Percentiles rank a stretch among this genome's conserved stretches.
Evolutionary conservation across 2,113 vertebrate genomes (phyloP).

Genomic region (Mionectes macconnelli): DNA sequence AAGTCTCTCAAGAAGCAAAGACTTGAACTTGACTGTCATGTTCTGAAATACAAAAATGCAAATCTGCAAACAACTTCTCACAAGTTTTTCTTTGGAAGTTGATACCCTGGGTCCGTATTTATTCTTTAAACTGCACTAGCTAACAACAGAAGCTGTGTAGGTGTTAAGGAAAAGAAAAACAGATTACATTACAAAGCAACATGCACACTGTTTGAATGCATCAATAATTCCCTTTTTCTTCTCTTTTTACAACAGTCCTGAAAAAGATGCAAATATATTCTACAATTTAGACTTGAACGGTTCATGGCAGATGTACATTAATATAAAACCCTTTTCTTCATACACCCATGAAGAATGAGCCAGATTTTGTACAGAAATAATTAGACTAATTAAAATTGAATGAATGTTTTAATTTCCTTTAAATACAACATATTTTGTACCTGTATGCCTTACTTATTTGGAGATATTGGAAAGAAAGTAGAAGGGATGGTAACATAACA

Average conservation of each 20-base stretch:
- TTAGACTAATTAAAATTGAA: constrained; percentile 57
- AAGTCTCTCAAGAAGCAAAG: neutral
- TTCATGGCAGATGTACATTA: constrained; percentile 51
- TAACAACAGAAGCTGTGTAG: constrained; percentile 70
- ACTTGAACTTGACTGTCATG: neutral
- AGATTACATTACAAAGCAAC: constrained; percentile 57
- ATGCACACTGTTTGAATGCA: constrained; percentile 45
- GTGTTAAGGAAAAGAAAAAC: constrained; percentile 61
- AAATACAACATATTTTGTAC: neutral
- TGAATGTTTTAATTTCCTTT: constrained; percentile 28
- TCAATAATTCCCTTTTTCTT: constrained; percentile 50
- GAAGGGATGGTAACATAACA: neutral
- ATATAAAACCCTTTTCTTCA: constrained; percentile 19
- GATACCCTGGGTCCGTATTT: constrained; percentile 21
- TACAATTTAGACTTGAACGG: neutral
- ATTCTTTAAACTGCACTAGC: constrained; percentile 52
- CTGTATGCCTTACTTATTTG: neutral
- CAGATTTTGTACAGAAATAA: constrained; percentile 38
- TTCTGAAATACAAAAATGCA: constrained; percentile 29
- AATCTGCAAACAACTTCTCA: constrained; percentile 25
- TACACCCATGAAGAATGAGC: neutral
- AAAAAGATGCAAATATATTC: constrained; percentile 40
- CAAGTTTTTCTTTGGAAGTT: constrained; percentile 27
- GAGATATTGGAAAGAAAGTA: neutral
- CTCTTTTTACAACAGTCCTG: neutral